These are phyloP conservation scores for Lophius americanus DNA, from an alignment of 2,797 vertebrate genomes.

Conservation along the genomic window DNA sequence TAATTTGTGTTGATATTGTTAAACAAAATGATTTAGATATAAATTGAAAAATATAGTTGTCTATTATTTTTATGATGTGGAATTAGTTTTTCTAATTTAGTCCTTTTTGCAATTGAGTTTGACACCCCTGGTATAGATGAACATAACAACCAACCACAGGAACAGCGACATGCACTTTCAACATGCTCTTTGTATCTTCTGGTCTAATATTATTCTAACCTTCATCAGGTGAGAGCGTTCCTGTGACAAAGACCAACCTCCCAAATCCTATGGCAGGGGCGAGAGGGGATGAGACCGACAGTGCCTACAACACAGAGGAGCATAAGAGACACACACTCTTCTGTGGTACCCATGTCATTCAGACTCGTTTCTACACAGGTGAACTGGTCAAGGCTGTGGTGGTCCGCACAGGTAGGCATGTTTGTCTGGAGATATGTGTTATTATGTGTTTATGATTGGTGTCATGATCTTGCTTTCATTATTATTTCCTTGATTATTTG, in stretches of 20 bases:
- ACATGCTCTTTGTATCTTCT: not conserved
- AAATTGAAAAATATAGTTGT: too few species aligned
- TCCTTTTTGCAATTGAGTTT: too few species aligned
- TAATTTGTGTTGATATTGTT: too few species aligned
- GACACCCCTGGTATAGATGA: not conserved
- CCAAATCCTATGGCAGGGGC: conserved; percentile 86
- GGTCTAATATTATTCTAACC: not conserved
- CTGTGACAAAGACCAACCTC: conserved; percentile 97
- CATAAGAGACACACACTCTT: conserved; percentile 96
- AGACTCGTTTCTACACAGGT: conserved; percentile 98
- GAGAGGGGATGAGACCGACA: conserved; percentile 71
- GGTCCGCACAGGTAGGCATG: conserved; percentile 88
- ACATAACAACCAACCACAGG: not conserved
- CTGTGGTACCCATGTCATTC: conserved; percentile 95
- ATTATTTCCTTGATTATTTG: not conserved
- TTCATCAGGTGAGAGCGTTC: conserved; percentile 93
- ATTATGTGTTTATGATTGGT: not conserved
- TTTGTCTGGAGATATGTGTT: not conserved
- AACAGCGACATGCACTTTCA: not conserved
- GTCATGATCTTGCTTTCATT: not conserved
- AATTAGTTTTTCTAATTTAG: too few species aligned
- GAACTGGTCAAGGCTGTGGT: conserved; percentile 96
- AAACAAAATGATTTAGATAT: too few species aligned
- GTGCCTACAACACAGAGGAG: conserved; percentile 86
- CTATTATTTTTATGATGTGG: too few species aligned